A percentile compares a stretch with the other conserved stretches of the same genome.
These are phyloP conservation scores for Drosophila maculinotata DNA, from an alignment of 2,888 invertebrate species.

Conservation along the genomic window DNA sequence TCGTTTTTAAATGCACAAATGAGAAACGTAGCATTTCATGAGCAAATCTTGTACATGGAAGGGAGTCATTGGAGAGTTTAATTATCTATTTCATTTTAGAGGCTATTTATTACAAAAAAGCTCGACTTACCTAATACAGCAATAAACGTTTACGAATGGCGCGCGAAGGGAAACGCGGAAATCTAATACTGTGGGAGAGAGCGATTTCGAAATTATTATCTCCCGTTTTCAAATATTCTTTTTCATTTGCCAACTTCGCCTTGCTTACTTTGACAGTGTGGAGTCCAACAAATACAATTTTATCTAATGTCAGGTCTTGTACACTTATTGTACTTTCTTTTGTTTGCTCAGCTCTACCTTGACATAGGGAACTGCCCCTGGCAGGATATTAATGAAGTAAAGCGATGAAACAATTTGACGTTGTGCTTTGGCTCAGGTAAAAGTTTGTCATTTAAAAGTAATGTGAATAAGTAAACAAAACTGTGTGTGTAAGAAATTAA, in stretches of 20 bases:
- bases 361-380: slow-evolving; percentile 22
- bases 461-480: slow-evolving; percentile 41
- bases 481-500: slow-evolving; percentile 60
- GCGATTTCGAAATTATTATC: not conserved
- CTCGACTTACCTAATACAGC: too few relatives aligned
- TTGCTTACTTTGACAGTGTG: not conserved
- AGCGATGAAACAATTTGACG: slow-evolving; percentile 25
- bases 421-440: slow-evolving; percentile 37
- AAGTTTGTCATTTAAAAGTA: slow-evolving; percentile 71
- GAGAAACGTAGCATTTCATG: too few relatives aligned
- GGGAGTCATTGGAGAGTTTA: too few relatives aligned
- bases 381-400: slow-evolving; percentile 49
- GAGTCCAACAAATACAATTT: not conserved
- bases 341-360: slow-evolving; percentile 4
- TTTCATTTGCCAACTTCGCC: not conserved
- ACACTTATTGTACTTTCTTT: slow-evolving; percentile 14
- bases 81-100: too few relatives aligned
- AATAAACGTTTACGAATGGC: not conserved
- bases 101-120: too few relatives aligned
- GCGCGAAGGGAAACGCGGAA: not conserved
- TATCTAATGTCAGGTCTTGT: not conserved
- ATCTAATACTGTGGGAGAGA: not conserved
- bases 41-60: too few relatives aligned
- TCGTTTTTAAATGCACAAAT: not conserved
- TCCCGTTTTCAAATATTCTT: not conserved